Conservation (phyloP, 2,113 vertebrate genomes). For the Syrrhaptes paradoxus region DNA sequence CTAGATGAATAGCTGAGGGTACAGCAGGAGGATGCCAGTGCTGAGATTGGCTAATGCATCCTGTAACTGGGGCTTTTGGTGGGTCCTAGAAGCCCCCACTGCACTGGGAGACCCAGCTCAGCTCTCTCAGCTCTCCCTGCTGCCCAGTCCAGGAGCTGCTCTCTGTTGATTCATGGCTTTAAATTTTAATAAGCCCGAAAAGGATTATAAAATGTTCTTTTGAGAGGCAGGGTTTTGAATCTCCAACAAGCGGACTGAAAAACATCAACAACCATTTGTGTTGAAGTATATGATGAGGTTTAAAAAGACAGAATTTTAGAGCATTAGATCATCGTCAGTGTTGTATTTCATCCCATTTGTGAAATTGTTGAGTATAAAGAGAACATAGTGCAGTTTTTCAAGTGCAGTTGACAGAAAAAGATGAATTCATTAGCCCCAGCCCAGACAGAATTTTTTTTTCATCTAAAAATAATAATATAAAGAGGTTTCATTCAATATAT, state of each 20-base stretch:
- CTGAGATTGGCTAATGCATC: background rate
- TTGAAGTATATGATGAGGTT: background rate
- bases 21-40: background rate
- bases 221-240: background rate
- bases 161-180: background rate
- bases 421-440: constrained; percentile 37
- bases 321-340: background rate
- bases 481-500: background rate
- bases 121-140: background rate
- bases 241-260: background rate
- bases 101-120: background rate
- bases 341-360: constrained; percentile 11
- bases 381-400: constrained; percentile 20
- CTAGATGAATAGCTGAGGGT: background rate
- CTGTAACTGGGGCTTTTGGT: background rate
- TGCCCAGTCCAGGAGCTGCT: background rate
- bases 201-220: background rate
- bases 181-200: background rate
- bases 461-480: constrained; percentile 42
- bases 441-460: background rate
- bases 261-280: background rate
- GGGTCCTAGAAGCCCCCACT: background rate
- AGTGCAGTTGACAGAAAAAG: constrained; percentile 7
- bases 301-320: background rate
- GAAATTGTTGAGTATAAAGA: background rate